These are phyloP conservation scores for Tympanoctomys barrerae DNA, from an alignment of 2,797 vertebrate species.

Conservation along the genomic window DNA sequence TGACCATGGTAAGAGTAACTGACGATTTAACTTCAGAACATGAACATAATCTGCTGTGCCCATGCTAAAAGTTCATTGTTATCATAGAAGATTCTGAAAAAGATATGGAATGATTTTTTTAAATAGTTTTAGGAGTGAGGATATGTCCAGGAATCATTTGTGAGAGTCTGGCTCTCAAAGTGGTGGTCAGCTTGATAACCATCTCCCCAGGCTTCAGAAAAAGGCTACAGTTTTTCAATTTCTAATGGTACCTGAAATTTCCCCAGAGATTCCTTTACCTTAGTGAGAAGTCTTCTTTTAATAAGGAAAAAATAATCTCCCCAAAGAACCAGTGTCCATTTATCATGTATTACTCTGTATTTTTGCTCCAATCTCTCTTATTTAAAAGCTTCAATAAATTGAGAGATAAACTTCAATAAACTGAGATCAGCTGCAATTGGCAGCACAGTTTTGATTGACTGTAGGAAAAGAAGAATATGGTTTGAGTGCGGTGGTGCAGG, in stretches of 20 bases:
- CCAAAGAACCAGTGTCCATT: neutral
- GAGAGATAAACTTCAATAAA: too few species aligned
- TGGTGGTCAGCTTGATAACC: neutral
- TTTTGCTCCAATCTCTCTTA: neutral
- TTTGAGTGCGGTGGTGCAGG: neutral
- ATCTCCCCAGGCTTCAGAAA: neutral
- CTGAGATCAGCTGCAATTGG: neutral
- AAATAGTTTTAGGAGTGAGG: neutral
- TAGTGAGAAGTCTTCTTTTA: neutral
- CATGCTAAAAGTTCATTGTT: neutral
- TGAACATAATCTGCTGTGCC: neutral
- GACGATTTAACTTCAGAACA: neutral
- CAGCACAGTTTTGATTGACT: neutral
- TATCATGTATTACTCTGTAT: neutral
- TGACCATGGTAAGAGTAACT: too few species aligned
- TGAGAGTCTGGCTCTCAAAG: neutral
- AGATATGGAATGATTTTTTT: neutral
- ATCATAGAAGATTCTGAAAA: neutral
- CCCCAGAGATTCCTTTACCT: neutral
- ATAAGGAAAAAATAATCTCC: neutral
- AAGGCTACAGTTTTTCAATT: neutral
- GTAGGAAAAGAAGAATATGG: neutral
- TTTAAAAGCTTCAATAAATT: conserved; percentile 17
- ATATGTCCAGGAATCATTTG: neutral
- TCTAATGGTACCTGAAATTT: neutral